Base-by-base conservation (phyloP, 2,113 vertebrate genomes). In the Echinops telfairi region DNA sequence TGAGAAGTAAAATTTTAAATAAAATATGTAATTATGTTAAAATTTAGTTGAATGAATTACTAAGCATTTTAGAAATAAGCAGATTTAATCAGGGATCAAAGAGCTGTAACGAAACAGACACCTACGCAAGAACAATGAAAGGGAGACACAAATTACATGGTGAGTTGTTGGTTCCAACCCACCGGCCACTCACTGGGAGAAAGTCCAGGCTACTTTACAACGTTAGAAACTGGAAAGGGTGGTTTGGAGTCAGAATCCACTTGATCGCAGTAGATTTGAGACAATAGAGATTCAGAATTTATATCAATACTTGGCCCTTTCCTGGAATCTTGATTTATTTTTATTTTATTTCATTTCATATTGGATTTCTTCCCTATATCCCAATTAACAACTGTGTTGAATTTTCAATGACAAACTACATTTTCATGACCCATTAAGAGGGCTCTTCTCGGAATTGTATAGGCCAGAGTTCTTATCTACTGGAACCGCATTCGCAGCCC, bases 311-410 rank as follows among this genome's bases (percentile, higher is more conserved):
- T 94, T 40, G 11, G 87, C 53, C 31, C 10, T 3, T 73, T 68
- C 36, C 57, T 85, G n/a, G 7, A 87, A 92, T 33, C 93, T 91
- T 88, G 2, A 47, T 68, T 89, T 85, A 31, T 14, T 71, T 92
- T 77, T 76, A 15, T 86, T 8, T 90, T 90, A 16, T 20, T 71
- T 94, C 64, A 27, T 47, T 81, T 88, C 62, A 4, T 5, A 29
- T 73, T 75, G 60, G 20, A 36, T 89, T 58, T 29, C 2, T 0
- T 78, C 16, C 17, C 40, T 82, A 36, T 43, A 57, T 9, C 12
- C 17, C 27, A 70, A 4, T 91, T 71, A 92, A 23, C 2, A 25
- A 17, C 7, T 60, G 11, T 25, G 16, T 66, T 82, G 31, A 7
- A 10, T 83, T 94, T 85, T 58, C 43, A 91, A 66, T 38, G 38